A percentile compares a stretch with the other conserved stretches of the same genome.
Conservation (phyloP, 2,888 invertebrate species). For the Antheraea assamensis region DNA sequence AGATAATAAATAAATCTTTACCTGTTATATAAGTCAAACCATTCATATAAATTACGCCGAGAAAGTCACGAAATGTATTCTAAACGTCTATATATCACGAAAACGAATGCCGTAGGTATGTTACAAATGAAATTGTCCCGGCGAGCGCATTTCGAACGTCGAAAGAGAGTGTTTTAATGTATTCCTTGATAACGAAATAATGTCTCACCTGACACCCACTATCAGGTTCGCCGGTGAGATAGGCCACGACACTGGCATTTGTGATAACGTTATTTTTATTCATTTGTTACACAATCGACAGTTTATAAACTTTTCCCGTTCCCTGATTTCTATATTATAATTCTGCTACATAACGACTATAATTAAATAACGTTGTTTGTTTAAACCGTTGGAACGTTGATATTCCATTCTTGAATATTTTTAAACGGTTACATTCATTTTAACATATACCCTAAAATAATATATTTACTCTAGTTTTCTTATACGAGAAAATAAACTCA, state of each 20-base stretch:
- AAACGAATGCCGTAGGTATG: not conserved
- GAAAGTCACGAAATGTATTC: not conserved
- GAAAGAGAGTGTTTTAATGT: slow-evolving; percentile 16
- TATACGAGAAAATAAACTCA: not conserved
- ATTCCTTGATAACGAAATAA: slow-evolving; percentile 21
- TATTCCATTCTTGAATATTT: not conserved
- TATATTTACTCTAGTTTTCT: not conserved
- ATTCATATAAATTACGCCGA: not conserved
- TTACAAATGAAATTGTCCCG: not conserved
- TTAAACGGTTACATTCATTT: not conserved
- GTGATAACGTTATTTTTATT: slow-evolving; percentile 36
- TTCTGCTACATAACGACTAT: not conserved
- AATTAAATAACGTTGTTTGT: not conserved
- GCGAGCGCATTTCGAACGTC: slow-evolving; percentile 1
- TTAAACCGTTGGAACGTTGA: not conserved
- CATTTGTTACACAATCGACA: slow-evolving; percentile 25
- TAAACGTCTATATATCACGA: not conserved
- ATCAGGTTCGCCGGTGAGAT: slow-evolving; percentile 47
- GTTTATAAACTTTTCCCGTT: not conserved
- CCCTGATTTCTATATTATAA: not conserved
- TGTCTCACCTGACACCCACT: slow-evolving; percentile 50
- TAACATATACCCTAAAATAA: not conserved
- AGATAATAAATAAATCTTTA: not conserved
- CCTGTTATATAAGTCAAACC: not conserved
- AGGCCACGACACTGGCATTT: slow-evolving; percentile 41